Base-by-base conservation (phyloP, 2,797 vertebrate genomes). In the Podargus strigoides region DNA sequence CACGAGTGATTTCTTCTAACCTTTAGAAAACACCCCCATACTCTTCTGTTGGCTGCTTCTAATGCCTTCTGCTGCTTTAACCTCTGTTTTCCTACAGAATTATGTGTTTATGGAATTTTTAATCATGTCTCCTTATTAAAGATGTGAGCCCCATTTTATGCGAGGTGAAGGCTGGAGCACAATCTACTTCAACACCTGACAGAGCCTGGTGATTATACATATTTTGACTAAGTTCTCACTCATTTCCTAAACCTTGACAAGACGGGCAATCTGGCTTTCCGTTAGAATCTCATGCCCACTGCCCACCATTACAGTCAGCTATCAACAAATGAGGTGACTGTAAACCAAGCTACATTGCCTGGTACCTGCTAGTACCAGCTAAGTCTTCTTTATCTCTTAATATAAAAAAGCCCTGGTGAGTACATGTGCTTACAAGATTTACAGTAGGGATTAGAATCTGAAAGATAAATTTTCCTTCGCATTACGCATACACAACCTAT, bases 391-490 rank as follows among this genome's bases (percentile, higher is more conserved):
- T 92, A 89, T 95, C 92, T 93, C 85, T 59, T 77, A 58, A 69
- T 84, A 89, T 68, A 34, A 23, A 76, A 41, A 52, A 14, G 0
- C 44, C 39, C 30, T 64, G 26, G 42, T 81, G 69, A 93, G 56
- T 84, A 44, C 53, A 52, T 73, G 69, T 84, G 58, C 85, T 78
- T 87, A 50, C 42, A 95, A 94, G 91, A 96, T 96, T 95, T 95
- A 95, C 79, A 91, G 66, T 59, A 81, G 79, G 95, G 92, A 94
- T 96, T 96, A 96, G 85, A 93, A 88, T 76, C 22, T 86, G 76
- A 66, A 94, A 91, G 91, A 96, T 76, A 95, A 95, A 92, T 96
- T 96, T 91, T 88, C 87, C 82, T 93, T 89, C 82, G 36, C 49
- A 50, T 93, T 94, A 88, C 87, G 89, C 79, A 77, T 74, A 68